These are phyloP conservation scores for Melanophora roralis DNA, from an alignment of 2,888 invertebrate species.

Conservation along the genomic window DNA sequence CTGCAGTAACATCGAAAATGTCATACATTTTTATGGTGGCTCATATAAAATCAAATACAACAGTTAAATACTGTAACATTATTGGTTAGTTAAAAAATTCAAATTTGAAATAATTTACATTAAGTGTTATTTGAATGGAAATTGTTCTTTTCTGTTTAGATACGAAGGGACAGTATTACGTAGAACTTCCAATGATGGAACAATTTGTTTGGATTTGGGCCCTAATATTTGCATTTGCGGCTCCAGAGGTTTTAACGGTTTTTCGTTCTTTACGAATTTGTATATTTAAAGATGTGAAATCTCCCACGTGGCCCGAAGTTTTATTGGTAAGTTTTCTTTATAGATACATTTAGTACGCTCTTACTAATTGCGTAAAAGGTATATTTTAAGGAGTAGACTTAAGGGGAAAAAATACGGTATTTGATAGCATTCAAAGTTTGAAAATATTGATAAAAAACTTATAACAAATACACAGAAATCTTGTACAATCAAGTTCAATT, in stretches of 20 bases:
- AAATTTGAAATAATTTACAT: background rate
- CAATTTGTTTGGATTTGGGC: slow-evolving; percentile 89
- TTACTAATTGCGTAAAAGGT: too few species aligned
- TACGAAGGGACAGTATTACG: slow-evolving; percentile 80
- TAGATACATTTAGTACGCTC: too few species aligned
- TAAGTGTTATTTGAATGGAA: background rate
- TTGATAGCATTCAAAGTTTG: too few species aligned
- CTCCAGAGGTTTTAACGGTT: slow-evolving; percentile 87
- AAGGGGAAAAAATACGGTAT: too few species aligned
- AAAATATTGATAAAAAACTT: too few species aligned
- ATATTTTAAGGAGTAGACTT: too few species aligned
- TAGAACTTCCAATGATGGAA: slow-evolving; percentile 81
- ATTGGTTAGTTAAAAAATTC: slow-evolving; percentile 45
- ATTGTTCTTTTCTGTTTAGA: background rate
- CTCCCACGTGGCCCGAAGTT: slow-evolving; percentile 80
- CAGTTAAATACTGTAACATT: slow-evolving; percentile 67
- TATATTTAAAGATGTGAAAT: slow-evolving; percentile 83
- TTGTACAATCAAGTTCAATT: too few species aligned
- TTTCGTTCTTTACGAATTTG: slow-evolving; percentile 84
- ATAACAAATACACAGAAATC: too few species aligned
- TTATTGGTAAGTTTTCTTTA: slow-evolving; percentile 78
- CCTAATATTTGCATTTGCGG: slow-evolving; percentile 84
- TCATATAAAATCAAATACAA: slow-evolving; percentile 34
- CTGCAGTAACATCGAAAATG: slow-evolving; percentile 85
- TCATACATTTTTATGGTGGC: slow-evolving; percentile 84